A percentile compares a stretch with the other conserved stretches of the same genome.
These are phyloP conservation scores for Atherinomorus stipes DNA, from an alignment of 2,113 vertebrate species.

Conservation along the genomic window DNA sequence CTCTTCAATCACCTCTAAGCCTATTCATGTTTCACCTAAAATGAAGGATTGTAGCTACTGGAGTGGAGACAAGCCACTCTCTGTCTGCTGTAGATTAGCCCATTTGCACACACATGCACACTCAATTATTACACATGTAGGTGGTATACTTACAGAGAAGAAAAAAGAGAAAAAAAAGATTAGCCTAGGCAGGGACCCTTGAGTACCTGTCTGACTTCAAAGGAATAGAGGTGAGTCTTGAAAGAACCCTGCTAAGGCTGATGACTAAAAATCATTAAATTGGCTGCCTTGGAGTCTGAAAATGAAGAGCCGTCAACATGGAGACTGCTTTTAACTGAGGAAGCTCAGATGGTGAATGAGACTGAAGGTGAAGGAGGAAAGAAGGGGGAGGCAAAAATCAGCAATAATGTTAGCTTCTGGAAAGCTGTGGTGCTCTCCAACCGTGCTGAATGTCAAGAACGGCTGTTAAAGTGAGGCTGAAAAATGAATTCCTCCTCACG, in stretches of 20 bases:
- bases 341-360: conserved; percentile 14
- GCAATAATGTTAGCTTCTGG: conserved; percentile 30
- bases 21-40: conserved; percentile 57
- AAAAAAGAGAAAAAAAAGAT: conserved; percentile 21
- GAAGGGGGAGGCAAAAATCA: conserved; percentile 3
- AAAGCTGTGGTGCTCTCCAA: conserved; percentile 6
- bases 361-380: not conserved
- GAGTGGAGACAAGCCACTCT: conserved; percentile 65
- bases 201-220: conserved; percentile 52
- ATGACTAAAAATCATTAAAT: conserved; percentile 64
- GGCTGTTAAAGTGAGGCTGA: conserved; percentile 33
- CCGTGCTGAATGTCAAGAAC: conserved; percentile 14
- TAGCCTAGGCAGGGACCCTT: conserved; percentile 37
- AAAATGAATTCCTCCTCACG: conserved; percentile 51
- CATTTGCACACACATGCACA: conserved; percentile 2
- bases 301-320: conserved; percentile 24
- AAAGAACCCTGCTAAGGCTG: conserved; percentile 39
- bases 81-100: conserved; percentile 70
- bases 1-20: conserved; percentile 62
- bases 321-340: conserved; percentile 24
- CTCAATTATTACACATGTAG: conserved; percentile 32
- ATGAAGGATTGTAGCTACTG: conserved; percentile 59
- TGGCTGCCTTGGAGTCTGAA: conserved; percentile 41
- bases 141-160: conserved; percentile 34
- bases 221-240: conserved; percentile 53